Base-by-base conservation (phyloP, 2,888 invertebrate species). In the Autographa gamma region DNA sequence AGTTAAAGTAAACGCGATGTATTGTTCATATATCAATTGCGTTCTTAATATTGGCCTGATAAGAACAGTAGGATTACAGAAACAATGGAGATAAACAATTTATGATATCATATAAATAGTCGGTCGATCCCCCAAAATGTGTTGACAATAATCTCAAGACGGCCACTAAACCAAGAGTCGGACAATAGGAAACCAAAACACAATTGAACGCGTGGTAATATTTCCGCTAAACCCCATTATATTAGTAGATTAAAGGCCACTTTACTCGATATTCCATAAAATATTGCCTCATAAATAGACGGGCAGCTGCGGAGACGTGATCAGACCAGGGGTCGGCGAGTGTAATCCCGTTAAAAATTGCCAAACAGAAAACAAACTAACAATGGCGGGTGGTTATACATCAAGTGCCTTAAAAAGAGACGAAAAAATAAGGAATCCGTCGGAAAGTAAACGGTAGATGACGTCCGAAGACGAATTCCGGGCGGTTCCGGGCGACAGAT, bases 291-390 rank as follows among this genome's bases (percentile, higher is more conserved):
- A 92, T 95, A 95, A 95, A 94, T 94, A 93, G 90, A 85, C 80
- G 91, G 92, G 92, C 90, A 91, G 92, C 88, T 87, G 92, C 89
- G 90, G 87, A 92, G 92, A 95, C 94, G 94, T 94, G 95, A 95
- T 94, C 94, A 90, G 91, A 90, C 86, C 87, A 86, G 84, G 87
- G 85, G 84, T 81, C 83, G 86, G 87, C 71, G 81, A 83, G 80
- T 87, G 91, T 95, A 95, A 95, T 95, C 95, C 95, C 88, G 89
- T 95, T 95, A 95, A 95, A 95, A 95, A 95, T 95, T 93, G 94
- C 94, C 94, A 92, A 95, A 93, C 92, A 93, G 93, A 94, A 93
- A 93, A 94, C 93, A 92, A 93, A 93, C 94, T 88, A 89, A 92
- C 91, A 91, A 93, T 91, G 88, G 91, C 89, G 85, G 87, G 81